Evolutionary conservation across 2,888 invertebrate genomes (phyloP), one percentile per base, ranked within the genome.

Genomic region (Leptinotarsa tumamoca): DNA sequence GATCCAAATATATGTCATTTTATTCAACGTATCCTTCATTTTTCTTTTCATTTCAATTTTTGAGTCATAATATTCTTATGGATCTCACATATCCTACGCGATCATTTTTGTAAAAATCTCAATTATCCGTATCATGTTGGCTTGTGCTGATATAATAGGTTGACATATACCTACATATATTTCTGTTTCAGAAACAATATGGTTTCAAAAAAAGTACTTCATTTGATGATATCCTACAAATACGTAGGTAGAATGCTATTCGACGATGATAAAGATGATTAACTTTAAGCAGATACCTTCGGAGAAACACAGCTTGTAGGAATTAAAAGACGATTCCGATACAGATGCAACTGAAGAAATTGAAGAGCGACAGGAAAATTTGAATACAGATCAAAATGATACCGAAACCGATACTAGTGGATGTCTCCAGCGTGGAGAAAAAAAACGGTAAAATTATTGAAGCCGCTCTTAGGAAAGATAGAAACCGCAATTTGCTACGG

Each of bases 301-400:
- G 33, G 33, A 23, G 15, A 23, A 23, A 23, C 23, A 23, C 61
- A 23, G 23, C 15, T 33, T 33, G 33, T 33, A 33, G 33, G 33
- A 33, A 33, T 33, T 33, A 1, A 5, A 21, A 21, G 21, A 21
- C 21, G 21, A 21, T 23, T 23, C 14, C 27, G 27, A 67, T 43
- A 67, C 67, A 58, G 23, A 58, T 23, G 58, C 27, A 58, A 21
- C 23, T 23, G 58, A 58, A 21, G 13, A 58, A 10, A 58, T 50
- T 68, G 63, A 27, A 49, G 54, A 56, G 5, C 21, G 15, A 23
- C 21, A 4, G 7, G 61, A 61, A 7, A 56, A 66, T 72, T 70
- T 88, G n/a, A 54, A 68, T 21, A 67, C 27, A 54, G 67, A 56
- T 14, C 43, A 61, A 61, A 61, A 13, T 61, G 27, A 61, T 15